Evolutionary conservation across 2,797 vertebrate genomes (phyloP).

Genomic region (Neostethus bicornis): DNA sequence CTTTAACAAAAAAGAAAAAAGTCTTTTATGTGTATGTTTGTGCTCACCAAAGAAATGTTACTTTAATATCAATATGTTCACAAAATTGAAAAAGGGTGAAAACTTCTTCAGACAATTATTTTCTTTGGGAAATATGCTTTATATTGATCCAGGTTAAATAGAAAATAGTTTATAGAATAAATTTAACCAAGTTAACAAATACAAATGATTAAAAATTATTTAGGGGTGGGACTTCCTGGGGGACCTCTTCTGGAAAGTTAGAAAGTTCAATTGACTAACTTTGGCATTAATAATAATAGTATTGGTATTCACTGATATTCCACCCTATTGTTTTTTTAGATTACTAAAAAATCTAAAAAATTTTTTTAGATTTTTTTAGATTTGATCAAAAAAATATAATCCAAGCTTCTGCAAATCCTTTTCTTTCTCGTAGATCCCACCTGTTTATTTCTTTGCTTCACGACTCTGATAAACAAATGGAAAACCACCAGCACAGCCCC

Average conservation of each 20-base stretch:
- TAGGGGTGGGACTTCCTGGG: too few relatives aligned
- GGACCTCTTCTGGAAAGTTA: too few relatives aligned
- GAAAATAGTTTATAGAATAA: too few relatives aligned
- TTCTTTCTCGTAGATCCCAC: background rate
- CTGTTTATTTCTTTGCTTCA: background rate
- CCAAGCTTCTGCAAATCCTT: background rate
- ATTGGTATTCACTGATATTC: too few relatives aligned
- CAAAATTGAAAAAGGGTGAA: background rate
- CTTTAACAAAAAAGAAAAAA: background rate
- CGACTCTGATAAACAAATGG: slow-evolving; percentile 22
- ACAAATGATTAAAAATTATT: too few relatives aligned
- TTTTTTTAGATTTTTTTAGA: background rate
- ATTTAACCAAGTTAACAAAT: too few relatives aligned
- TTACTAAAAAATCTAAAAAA: too few relatives aligned
- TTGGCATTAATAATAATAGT: too few relatives aligned
- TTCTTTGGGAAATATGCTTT: too few relatives aligned
- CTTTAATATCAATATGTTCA: background rate
- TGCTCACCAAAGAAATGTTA: background rate
- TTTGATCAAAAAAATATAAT: background rate
- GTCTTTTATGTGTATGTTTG: background rate
- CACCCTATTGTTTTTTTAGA: too few relatives aligned
- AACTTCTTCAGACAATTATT: background rate
- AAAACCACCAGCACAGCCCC: slow-evolving; percentile 63
- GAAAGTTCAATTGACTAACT: too few relatives aligned
- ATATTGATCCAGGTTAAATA: too few relatives aligned